Base-by-base conservation (phyloP, 2,113 vertebrate species). In the Gorsachius goisagi region DNA sequence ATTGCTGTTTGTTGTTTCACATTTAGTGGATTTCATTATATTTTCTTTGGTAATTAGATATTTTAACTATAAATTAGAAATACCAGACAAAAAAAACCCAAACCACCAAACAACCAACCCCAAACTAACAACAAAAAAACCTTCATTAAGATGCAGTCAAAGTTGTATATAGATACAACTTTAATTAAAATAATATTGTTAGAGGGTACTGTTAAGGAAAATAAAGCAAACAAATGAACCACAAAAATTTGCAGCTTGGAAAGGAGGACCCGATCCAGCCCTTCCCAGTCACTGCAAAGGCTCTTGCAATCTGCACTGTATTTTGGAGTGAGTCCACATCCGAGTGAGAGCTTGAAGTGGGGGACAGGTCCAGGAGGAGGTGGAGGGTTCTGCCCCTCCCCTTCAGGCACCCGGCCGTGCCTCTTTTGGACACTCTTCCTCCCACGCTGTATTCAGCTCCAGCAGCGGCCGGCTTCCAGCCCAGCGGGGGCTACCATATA, bases 31-130 rank as follows among this genome's bases (percentile, higher is more conserved):
- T 95, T 97, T 95, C 93, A 95, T 96, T 96, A 94, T 95, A 76
- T 93, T 95, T 97, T 95, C 93, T 91, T 85, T 87, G 79, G 95
- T 95, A 97, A 97, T 97, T 97, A 97, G 90, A 92, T 94, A 96
- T 92, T 96, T 95, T 95, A 95, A 83, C 91, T 95, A 82, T 83
- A 92, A 97, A 96, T 86, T 83, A 96, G 94, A 92, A 97, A 94
- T 91, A 82, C 52, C 28, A 90, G 71, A 82, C 44, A 7, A 69
- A 91, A 87, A 84, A 76, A 83, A 71, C 16, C 16, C 16, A 53
- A 80, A 23, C 8, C 30, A 44, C 41, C 41, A 44, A 44, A 14
- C 41, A 44, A 44, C 20, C 68, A 84, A 28, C 27, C 8, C 24
- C 20, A 72, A 90, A 53, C n/a, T 26, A 90, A 5, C 62, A 95